Evolutionary conservation across 2,797 vertebrate genomes (phyloP), one percentile per base, ranked within the genome.

Genomic region (Catostomus latipinnis): DNA sequence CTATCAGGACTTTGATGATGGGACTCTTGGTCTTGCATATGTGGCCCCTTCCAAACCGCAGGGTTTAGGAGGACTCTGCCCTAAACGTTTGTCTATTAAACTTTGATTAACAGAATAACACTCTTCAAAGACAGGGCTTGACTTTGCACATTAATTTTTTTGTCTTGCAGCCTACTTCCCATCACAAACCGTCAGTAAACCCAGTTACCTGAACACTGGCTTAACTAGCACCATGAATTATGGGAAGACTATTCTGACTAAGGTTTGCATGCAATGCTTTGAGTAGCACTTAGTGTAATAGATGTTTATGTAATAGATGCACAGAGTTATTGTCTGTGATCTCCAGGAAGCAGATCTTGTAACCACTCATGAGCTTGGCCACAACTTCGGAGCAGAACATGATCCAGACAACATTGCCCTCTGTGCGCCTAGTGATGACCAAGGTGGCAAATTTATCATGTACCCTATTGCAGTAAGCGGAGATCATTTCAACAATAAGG

Each of bases 171-270:
- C 96, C 22, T 99, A 98, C 86, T 94, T 90, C 80, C 96, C 95
- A 83, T 93, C 94, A 54, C 78, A 43, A 34, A 91, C 86, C 12
- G 88, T 85, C 84, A 97, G 93, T 85, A 99, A 97, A 74, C 90
- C 95, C 61, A 96, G 96, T 88, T 99, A 96, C 88, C 92, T 99
- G 82, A 99, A 99, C 92, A 99, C 98, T 58, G 98, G 98, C 73
- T 90, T 99, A 92, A 99, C 98, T 81, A 99, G 97, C 93, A 99
- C 98, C 82, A 98, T 96, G 90, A 99, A 99, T 90, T 99, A 98
- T 4, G 98, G 98, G 77, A 99, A 99, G 94, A 99, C 98, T 78
- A 99, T 99, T 86, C 95, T 99, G 49, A 99, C 98, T 71, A 99
- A 99, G 97, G 98, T 97, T 71, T 79, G 1, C 13, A 58, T 58